A percentile compares a stretch with the other conserved stretches of the same genome.
phyloP scores from a whole-genome alignment of 2,797 vertebrate species.

The Manis crassicaudata region DNA sequence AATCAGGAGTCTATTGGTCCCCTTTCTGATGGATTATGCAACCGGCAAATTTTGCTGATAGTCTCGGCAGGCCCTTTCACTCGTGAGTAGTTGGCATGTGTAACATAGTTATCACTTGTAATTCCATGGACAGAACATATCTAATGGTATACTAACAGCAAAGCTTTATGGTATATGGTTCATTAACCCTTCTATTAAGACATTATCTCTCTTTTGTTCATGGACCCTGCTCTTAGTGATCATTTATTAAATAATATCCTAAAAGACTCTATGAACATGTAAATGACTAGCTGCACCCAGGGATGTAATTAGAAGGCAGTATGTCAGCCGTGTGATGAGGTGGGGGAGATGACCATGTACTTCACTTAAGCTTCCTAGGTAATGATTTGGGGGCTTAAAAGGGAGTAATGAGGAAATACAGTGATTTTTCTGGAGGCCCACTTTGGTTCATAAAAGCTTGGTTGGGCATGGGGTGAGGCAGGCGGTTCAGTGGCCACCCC shows the following conservation, averaged over 20 bases:
- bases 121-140: conserved; percentile 57
- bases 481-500: neutral
- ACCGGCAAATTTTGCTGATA: neutral
- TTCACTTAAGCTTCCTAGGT: neutral
- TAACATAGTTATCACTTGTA: conserved; percentile 33
- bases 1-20: neutral
- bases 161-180: conserved; percentile 53
- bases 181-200: conserved; percentile 59
- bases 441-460: neutral
- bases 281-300: neutral
- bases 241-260: conserved; percentile 40
- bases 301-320: neutral
- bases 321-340: neutral
- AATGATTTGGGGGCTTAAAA: neutral
- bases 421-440: conserved; percentile 7
- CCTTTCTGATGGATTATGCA: neutral
- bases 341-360: neutral
- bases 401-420: neutral
- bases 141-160: conserved; percentile 48
- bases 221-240: conserved; percentile 36
- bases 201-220: neutral
- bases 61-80: neutral
- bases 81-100: neutral
- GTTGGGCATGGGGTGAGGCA: neutral
- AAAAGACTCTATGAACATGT: neutral